Evolutionary conservation across 2,888 invertebrate genomes (phyloP).

Genomic region (Gonocerus acuteangulatus): DNA sequence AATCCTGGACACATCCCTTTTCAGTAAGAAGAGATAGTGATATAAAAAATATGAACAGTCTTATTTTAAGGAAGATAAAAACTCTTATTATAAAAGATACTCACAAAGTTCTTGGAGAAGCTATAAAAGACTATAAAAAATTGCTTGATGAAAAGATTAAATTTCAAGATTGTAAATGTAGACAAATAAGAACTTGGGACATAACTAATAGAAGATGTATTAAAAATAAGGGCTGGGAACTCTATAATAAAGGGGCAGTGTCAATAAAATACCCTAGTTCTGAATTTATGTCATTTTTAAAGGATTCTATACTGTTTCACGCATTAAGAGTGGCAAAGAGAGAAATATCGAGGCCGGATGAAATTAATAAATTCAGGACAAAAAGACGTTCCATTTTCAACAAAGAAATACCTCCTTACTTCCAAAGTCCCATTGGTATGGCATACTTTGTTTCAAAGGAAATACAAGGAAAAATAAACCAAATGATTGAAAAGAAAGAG

Average conservation of each 20-base stretch:
- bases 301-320: neutral
- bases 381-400: conserved; percentile 1
- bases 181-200: conserved; percentile 4
- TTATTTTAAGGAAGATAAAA: conserved; percentile 3
- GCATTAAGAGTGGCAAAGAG: neutral
- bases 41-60: neutral
- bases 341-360: neutral
- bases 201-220: neutral
- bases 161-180: neutral
- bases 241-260: conserved; percentile 4
- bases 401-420: conserved; percentile 17
- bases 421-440: conserved; percentile 12
- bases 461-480: neutral
- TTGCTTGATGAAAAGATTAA: neutral
- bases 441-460: conserved; percentile 9
- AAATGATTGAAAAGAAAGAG: conserved; percentile 3
- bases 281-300: conserved; percentile 7
- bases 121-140: neutral
- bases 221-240: neutral
- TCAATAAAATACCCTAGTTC: conserved; percentile 3
- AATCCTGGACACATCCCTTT: conserved; percentile 7
- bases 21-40: neutral
- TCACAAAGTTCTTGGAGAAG: neutral
- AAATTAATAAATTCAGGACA: neutral
- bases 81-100: conserved; percentile 4